Conservation (phyloP, 2,888 invertebrate species). For the Maniola hyperantus region DNA sequence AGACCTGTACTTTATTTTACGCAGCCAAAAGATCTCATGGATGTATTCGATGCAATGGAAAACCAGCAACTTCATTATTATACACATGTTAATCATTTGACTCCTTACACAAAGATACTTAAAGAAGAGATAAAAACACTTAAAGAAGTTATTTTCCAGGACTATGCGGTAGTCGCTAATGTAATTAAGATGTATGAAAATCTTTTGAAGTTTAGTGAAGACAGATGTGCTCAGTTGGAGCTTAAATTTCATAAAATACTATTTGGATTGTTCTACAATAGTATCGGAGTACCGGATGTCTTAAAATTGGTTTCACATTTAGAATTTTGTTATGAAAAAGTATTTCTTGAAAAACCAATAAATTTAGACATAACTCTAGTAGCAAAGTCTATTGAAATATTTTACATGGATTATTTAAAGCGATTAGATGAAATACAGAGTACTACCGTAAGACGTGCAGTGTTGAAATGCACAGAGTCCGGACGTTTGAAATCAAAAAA, state of each 20-base stretch:
- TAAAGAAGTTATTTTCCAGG: constrained; percentile 62
- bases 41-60: constrained; percentile 83
- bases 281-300: constrained; percentile 80
- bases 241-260: constrained; percentile 80
- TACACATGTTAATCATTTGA: constrained; percentile 82
- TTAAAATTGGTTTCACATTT: constrained; percentile 83
- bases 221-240: constrained; percentile 76
- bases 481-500: constrained; percentile 76
- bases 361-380: constrained; percentile 79
- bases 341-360: constrained; percentile 82
- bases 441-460: constrained; percentile 75
- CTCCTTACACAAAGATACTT: constrained; percentile 76
- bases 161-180: constrained; percentile 51
- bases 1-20: constrained; percentile 82
- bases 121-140: constrained; percentile 70
- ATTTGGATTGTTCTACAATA: constrained; percentile 79
- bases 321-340: constrained; percentile 84
- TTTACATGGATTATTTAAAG: constrained; percentile 76
- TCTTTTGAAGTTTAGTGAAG: constrained; percentile 69
- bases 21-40: constrained; percentile 78
- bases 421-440: constrained; percentile 81
- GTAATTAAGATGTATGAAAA: constrained; percentile 58
- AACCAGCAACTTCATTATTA: constrained; percentile 85
- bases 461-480: constrained; percentile 75
- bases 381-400: constrained; percentile 83